phyloP scores from a whole-genome alignment of 2,797 vertebrate genomes.

The Avahi laniger region DNA sequence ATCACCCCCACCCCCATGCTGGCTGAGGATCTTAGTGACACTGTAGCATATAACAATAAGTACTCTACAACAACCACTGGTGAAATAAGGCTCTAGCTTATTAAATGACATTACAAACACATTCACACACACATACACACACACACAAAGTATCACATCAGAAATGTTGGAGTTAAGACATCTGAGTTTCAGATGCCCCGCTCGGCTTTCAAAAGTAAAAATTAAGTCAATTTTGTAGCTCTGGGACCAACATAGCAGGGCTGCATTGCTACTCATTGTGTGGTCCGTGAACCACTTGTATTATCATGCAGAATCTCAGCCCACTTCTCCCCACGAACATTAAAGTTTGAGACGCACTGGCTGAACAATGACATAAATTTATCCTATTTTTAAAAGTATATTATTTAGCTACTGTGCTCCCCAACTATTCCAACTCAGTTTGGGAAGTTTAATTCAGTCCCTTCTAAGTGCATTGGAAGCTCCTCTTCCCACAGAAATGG shows the following conservation, averaged over 20 bases:
- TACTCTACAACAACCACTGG: not conserved
- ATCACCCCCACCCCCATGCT: accelerated
- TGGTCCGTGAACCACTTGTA: not conserved
- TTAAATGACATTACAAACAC: not conserved
- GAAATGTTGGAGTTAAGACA: not conserved
- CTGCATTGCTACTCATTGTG: not conserved
- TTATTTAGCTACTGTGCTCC: not conserved
- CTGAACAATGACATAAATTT: not conserved
- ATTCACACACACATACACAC: not conserved
- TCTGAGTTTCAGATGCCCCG: not conserved
- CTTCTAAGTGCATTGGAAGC: not conserved
- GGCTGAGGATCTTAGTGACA: not conserved
- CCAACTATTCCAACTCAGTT: not conserved
- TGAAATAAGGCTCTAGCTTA: not conserved
- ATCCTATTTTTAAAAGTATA: not conserved
- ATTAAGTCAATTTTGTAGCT: not conserved
- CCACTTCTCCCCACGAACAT: not conserved
- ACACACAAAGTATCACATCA: not conserved
- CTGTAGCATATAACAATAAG: not conserved
- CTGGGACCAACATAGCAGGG: not conserved
- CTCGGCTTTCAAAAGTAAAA: not conserved
- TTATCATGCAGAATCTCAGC: not conserved
- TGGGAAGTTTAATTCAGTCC: not conserved
- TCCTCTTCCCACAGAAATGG: not conserved
- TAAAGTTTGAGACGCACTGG: not conserved